A percentile compares a stretch with the other conserved stretches of the same genome.
These are phyloP conservation scores for Yponomeuta plumbellus DNA, from an alignment of 2,888 invertebrate species.

Conservation along the genomic window DNA sequence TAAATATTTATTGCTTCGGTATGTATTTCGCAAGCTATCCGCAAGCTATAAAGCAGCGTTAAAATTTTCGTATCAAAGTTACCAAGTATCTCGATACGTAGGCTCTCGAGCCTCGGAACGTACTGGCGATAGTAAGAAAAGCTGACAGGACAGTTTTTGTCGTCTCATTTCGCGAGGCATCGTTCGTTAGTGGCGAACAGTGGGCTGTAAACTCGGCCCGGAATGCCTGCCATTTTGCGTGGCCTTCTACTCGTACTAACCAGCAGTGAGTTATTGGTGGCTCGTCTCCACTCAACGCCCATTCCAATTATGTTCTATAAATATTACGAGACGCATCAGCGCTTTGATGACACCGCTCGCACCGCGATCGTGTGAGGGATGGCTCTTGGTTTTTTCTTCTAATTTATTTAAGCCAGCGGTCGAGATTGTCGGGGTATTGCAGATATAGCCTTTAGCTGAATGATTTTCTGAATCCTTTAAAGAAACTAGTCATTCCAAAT, in stretches of 20 bases:
- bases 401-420: background rate
- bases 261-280: conserved; percentile 20
- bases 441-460: background rate
- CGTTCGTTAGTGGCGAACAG: conserved; percentile 43
- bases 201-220: conserved; percentile 32
- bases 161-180: conserved; percentile 39
- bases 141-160: conserved; percentile 53
- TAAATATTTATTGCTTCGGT: background rate
- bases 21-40: background rate
- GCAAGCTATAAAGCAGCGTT: background rate
- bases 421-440: background rate
- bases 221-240: conserved; percentile 39
- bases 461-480: background rate
- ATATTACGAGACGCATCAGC: conserved; percentile 18
- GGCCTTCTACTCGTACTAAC: conserved; percentile 14
- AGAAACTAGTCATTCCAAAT: background rate
- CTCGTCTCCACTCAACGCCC: conserved; percentile 18
- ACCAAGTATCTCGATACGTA: background rate
- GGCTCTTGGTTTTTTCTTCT: conserved; percentile 1
- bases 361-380: conserved; percentile 1
- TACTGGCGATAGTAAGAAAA: conserved; percentile 27
- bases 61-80: background rate
- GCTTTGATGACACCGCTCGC: conserved; percentile 20
- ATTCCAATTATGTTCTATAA: conserved; percentile 25
- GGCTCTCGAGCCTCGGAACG: background rate